These are phyloP conservation scores for Uloborus diversus DNA, from an alignment of 1,140 invertebrate species.

Conservation along the genomic window DNA sequence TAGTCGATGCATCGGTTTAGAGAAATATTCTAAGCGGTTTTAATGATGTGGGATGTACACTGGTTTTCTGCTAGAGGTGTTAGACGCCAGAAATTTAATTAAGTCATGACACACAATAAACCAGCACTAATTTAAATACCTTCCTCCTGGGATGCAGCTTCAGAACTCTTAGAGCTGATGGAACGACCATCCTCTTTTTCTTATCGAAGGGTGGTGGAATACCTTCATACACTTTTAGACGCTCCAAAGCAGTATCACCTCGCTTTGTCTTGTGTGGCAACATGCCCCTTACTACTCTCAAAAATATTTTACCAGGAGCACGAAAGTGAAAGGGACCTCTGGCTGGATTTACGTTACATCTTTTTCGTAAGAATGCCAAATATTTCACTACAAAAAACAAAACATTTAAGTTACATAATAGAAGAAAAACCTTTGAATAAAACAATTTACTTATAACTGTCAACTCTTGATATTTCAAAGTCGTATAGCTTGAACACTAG, in stretches of 20 bases:
- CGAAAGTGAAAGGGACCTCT: conserved; percentile 98
- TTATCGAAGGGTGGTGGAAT: conserved; percentile 95
- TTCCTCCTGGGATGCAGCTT: conserved; percentile 95
- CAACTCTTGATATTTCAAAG: no score
- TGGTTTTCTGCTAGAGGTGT: no score
- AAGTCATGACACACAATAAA: no score
- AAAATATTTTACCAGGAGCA: conserved; percentile 96
- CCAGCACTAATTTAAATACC: conserved; percentile 68
- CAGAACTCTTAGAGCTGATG: conserved; percentile 92
- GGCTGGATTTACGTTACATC: conserved; percentile 98
- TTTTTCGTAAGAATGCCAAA: conserved; percentile 93
- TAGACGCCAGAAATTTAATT: no score
- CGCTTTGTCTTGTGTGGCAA: conserved; percentile 96
- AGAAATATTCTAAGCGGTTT: no score
- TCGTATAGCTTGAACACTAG: no score
- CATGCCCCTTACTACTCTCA: conserved; percentile 98
- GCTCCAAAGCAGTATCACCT: conserved; percentile 89
- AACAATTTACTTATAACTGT: no score
- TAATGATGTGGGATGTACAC: no score
- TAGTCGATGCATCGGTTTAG: no score
- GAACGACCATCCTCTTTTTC: conserved; percentile 93
- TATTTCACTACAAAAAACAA: conserved; percentile 86
- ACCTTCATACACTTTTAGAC: conserved; percentile 95
- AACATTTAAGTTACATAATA: conserved; percentile 62
- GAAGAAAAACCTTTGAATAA: no score